Percentiles rank a stretch among this genome's conserved stretches.
These are phyloP conservation scores for Eptesicus fuscus DNA, from an alignment of 2,113 vertebrate genomes.

Conservation along the genomic window DNA sequence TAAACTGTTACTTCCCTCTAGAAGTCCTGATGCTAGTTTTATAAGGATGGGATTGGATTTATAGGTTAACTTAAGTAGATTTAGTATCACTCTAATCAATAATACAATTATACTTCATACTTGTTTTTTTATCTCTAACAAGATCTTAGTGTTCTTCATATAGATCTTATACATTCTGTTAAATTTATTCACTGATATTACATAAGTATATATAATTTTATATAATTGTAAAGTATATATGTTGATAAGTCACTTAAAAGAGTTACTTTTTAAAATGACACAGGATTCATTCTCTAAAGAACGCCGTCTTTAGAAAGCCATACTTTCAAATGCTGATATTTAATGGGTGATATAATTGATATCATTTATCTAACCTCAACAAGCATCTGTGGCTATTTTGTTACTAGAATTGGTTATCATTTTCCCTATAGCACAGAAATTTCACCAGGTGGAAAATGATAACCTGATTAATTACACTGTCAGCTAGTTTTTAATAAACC, in stretches of 20 bases:
- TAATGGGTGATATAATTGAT: background rate
- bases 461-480: background rate
- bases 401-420: background rate
- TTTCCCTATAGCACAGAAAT: background rate
- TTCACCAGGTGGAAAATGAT: background rate
- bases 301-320: background rate
- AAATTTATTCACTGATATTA: background rate
- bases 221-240: background rate
- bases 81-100: slow-evolving; percentile 10
- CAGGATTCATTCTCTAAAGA: background rate
- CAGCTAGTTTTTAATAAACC: background rate
- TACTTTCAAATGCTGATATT: background rate
- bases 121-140: background rate
- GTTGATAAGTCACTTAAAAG: background rate
- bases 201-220: background rate
- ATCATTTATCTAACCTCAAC: background rate
- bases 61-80: background rate
- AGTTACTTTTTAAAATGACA: background rate
- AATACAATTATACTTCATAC: background rate
- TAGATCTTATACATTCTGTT: background rate
- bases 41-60: background rate
- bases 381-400: background rate
- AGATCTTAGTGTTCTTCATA: background rate
- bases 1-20: background rate
- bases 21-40: background rate